These are phyloP conservation scores for Amyelois transitella DNA, from an alignment of 1,140 invertebrate species.

Conservation along the genomic window DNA sequence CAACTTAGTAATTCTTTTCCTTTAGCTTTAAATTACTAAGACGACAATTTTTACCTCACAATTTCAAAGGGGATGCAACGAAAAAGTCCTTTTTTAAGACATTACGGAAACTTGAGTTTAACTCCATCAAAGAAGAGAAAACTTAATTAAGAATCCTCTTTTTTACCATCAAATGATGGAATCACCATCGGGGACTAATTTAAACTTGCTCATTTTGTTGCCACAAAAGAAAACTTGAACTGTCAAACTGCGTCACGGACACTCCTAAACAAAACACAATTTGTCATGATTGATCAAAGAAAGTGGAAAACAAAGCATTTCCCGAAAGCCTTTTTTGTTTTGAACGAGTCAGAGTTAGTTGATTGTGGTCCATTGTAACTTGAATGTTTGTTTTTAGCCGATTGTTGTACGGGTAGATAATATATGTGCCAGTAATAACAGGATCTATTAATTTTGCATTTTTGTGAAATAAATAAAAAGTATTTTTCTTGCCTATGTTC, in stretches of 20 bases:
- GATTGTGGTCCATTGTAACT: background rate
- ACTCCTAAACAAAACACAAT: constrained; percentile 59
- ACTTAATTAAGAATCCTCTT: constrained; percentile 8
- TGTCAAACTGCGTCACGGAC: constrained; percentile 46
- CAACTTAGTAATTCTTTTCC: too few species aligned
- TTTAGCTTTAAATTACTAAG: background rate
- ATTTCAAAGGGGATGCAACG: background rate
- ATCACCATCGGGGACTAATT: constrained; percentile 43
- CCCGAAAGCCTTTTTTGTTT: background rate
- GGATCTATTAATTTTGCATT: too few species aligned
- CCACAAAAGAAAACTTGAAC: constrained; percentile 49
- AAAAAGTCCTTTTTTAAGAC: background rate
- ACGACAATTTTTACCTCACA: background rate
- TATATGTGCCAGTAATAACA: too few species aligned
- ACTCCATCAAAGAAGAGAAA: constrained; percentile 2
- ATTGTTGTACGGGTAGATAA: background rate
- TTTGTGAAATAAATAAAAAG: too few species aligned
- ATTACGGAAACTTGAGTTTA: constrained; percentile 1
- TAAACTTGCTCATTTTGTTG: constrained; percentile 40
- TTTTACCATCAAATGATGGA: constrained; percentile 37
- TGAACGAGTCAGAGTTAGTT: background rate
- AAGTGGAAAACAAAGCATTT: constrained; percentile 8
- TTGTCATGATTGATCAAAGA: constrained; percentile 66
- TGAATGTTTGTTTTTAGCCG: background rate
- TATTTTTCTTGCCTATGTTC: too few species aligned